A percentile compares a stretch with the other conserved stretches of the same genome.
Conservation (phyloP, 2,113 vertebrate genomes). For the Caranx melampygus region DNA sequence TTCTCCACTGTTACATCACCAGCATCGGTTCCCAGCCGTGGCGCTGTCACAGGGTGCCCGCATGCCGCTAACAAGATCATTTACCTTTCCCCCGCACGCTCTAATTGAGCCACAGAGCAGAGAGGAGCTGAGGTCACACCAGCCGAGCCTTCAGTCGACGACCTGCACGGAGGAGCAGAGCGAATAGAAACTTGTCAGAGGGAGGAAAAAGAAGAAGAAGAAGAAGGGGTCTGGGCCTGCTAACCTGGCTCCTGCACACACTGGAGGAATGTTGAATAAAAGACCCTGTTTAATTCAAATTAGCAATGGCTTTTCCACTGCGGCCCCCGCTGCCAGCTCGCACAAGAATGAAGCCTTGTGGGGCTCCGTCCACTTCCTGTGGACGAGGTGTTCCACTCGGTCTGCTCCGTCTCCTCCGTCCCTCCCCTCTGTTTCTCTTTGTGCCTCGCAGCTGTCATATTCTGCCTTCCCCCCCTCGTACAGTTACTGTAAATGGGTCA, state of each 20-base stretch:
- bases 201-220: background rate
- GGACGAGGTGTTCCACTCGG: conserved; percentile 53
- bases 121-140: conserved; percentile 18
- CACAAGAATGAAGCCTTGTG: conserved; percentile 67
- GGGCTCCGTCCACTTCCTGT: conserved; percentile 63
- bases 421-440: background rate
- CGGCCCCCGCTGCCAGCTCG: conserved; percentile 45
- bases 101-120: conserved; percentile 13
- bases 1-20: conserved; percentile 28
- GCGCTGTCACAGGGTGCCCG: conserved; percentile 5
- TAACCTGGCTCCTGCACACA: conserved; percentile 53
- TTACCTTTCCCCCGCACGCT: conserved; percentile 18
- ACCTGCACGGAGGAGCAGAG: conserved; percentile 18
- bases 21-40: background rate
- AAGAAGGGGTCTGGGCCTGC: conserved; percentile 18
- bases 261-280: conserved; percentile 65
- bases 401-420: conserved; percentile 33
- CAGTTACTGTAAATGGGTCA: conserved; percentile 68
- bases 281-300: conserved; percentile 68
- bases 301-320: conserved; percentile 67
- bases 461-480: conserved; percentile 34
- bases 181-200: conserved; percentile 33
- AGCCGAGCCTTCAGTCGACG: conserved; percentile 3
- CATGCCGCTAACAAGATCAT: conserved; percentile 25
- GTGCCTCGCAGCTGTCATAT: conserved; percentile 19